Conservation (phyloP, 2,888 invertebrate species). For the Hemistola chrysoprasaria region DNA sequence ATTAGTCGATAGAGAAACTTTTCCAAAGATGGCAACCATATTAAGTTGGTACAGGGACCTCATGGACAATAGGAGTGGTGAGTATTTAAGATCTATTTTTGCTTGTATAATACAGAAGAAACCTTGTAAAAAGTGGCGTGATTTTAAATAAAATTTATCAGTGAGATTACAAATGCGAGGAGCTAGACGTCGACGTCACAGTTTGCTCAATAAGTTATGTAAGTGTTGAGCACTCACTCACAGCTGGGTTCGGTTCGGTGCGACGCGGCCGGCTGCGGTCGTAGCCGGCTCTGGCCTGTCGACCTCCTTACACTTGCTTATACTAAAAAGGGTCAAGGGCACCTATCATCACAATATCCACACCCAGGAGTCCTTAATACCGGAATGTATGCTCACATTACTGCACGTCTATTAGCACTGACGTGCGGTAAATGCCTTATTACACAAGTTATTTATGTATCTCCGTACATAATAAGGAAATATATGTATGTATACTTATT, state of each 20-base stretch:
- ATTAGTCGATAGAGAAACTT: constrained; percentile 55
- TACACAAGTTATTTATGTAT: constrained; percentile 13
- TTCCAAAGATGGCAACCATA: constrained; percentile 83
- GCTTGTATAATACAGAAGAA: too few relatives aligned
- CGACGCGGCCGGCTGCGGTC: constrained; percentile 17
- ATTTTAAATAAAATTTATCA: not conserved
- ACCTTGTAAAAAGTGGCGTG: constrained; percentile 1
- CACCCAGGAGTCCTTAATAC: constrained; percentile 2
- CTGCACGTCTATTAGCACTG: constrained; percentile 6
- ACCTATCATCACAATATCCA: constrained; percentile 22
- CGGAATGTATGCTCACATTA: not conserved
- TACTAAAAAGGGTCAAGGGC: constrained; percentile 26
- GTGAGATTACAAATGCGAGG: constrained; percentile 13
- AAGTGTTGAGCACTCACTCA: constrained; percentile 40
- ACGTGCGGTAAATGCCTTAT: constrained; percentile 13
- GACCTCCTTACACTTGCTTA: constrained; percentile 23
- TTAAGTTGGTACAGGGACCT: constrained; percentile 86
- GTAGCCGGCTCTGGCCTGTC: constrained; percentile 19
- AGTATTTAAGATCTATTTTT: constrained; percentile 47
- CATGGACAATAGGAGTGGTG: constrained; percentile 88
- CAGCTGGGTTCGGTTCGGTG: constrained; percentile 23
- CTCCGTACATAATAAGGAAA: constrained; percentile 16
- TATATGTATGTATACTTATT: constrained; percentile 12
- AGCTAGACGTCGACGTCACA: constrained; percentile 19
- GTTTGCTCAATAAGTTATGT: constrained; percentile 57